Conservation (phyloP, 92 coral and sea anemone genomes). For the Parazoanthus darwini region DNA sequence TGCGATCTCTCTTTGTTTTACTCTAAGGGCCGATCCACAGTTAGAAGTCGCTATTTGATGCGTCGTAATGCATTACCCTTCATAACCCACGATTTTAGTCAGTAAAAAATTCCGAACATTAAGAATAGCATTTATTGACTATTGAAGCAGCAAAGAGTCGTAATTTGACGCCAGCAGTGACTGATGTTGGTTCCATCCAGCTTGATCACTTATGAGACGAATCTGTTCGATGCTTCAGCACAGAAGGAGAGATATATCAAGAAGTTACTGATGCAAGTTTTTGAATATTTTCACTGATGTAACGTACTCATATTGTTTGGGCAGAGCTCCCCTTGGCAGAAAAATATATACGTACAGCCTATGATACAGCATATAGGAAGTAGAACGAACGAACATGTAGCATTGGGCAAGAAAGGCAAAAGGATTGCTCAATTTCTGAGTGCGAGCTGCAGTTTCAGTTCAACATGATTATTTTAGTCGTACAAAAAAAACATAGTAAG, state of each 20-base stretch:
- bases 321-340: background rate
- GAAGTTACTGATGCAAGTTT: background rate
- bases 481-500: no score
- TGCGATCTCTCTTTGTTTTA: background rate
- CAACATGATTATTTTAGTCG: no score
- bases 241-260: background rate
- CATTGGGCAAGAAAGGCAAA: no score
- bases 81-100: background rate
- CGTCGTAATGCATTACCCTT: no score
- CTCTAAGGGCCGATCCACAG: no score
- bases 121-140: background rate
- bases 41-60: background rate
- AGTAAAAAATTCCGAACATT: background rate
- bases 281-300: background rate
- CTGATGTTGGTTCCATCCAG: background rate
- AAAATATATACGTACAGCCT: background rate
- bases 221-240: background rate
- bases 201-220: background rate
- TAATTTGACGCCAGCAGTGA: background rate
- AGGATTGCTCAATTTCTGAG: no score
- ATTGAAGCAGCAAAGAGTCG: background rate
- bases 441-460: no score
- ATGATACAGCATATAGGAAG: background rate
- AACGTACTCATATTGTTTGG: background rate
- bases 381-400: no score